phyloP scores from a whole-genome alignment of 2,888 invertebrate species.

The Panzeria rudis region DNA sequence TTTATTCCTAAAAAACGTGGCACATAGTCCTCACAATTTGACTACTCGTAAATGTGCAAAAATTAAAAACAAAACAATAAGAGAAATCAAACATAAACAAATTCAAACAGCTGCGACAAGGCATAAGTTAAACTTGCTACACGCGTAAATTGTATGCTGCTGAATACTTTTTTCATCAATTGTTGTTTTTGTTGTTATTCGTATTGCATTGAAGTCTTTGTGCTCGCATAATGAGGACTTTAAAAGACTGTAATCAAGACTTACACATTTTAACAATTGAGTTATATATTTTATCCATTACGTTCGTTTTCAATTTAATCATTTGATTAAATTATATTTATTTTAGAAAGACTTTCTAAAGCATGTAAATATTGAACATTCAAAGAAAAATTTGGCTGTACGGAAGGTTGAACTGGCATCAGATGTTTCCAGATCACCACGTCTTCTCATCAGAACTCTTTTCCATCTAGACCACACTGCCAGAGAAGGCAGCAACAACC shows the following conservation, averaged over 20 bases:
- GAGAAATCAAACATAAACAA: constrained; percentile 56
- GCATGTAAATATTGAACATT: too few relatives aligned
- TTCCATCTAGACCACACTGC: too few relatives aligned
- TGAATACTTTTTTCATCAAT: constrained; percentile 62
- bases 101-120: constrained; percentile 66
- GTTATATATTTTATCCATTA: too few relatives aligned
- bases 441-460: too few relatives aligned
- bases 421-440: too few relatives aligned
- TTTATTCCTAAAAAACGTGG: not conserved
- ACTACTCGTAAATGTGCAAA: constrained; percentile 39
- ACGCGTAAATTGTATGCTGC: constrained; percentile 54
- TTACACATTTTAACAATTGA: too few relatives aligned
- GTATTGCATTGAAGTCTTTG: constrained; percentile 13
- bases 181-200: constrained; percentile 36
- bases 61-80: constrained; percentile 55
- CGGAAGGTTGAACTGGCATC: too few relatives aligned
- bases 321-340: too few relatives aligned
- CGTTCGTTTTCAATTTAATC: too few relatives aligned
- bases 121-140: constrained; percentile 57
- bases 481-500: too few relatives aligned
- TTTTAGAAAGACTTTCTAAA: too few relatives aligned
- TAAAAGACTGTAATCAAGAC: constrained; percentile 14
- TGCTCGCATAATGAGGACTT: not conserved
- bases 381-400: too few relatives aligned
- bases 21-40: constrained; percentile 14